A percentile compares a stretch with the other conserved stretches of the same genome.
These are phyloP conservation scores for Enteromius anoplus DNA, from an alignment of 2,797 vertebrate genomes.

Conservation along the genomic window DNA sequence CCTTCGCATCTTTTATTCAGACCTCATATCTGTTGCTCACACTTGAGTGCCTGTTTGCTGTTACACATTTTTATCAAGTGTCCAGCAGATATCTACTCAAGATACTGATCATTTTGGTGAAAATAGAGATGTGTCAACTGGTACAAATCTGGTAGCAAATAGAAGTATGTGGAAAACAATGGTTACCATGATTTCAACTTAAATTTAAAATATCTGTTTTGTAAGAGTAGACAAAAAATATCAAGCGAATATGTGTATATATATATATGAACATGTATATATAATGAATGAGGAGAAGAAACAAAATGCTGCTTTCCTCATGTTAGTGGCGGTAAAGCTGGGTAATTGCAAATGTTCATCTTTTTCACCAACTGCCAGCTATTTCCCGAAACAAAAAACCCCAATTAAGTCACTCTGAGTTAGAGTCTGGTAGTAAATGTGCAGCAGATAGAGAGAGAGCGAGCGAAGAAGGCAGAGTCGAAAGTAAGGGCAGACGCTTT, in stretches of 20 bases:
- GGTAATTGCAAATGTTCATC: constrained; percentile 48
- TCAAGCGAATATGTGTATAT: background rate
- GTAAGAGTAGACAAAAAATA: background rate
- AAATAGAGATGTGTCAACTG: background rate
- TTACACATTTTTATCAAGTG: background rate
- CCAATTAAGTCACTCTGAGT: constrained; percentile 79
- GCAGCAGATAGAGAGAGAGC: constrained; percentile 39
- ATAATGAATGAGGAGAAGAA: background rate
- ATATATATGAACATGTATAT: background rate
- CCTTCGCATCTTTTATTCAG: background rate
- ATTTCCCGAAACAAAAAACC: constrained; percentile 75
- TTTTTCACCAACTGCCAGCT: constrained; percentile 31
- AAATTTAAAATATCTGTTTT: background rate
- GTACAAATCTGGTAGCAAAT: background rate
- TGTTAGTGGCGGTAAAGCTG: constrained; percentile 45
- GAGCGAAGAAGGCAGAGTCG: constrained; percentile 28
- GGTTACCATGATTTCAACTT: too few relatives aligned
- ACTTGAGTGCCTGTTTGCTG: background rate
- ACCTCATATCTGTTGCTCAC: background rate
- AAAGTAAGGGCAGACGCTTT: constrained; percentile 30
- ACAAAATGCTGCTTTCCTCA: constrained; percentile 8
- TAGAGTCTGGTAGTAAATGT: constrained; percentile 66
- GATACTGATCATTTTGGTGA: background rate
- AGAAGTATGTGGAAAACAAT: background rate
- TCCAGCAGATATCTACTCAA: background rate